Base-by-base conservation (phyloP, 2,797 vertebrate genomes). In the Lepus townsendii region DNA sequence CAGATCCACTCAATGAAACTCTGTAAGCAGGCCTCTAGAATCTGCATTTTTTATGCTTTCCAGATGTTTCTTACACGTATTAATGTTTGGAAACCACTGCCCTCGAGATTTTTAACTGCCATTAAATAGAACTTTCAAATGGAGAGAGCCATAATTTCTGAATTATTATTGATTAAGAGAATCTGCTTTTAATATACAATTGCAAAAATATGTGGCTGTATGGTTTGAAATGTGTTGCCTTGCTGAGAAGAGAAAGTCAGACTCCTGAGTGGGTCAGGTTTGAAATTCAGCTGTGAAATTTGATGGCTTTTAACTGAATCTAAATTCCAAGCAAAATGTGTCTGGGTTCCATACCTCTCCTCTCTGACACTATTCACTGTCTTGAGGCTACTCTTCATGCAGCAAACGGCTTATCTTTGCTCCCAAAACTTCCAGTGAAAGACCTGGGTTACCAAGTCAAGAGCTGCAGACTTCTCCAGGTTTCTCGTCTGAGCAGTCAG, bases 261-360 rank as follows among this genome's bases (percentile, higher is more conserved):
- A 87, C 20, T 90, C 35, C 4, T 77, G 38, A 60, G 52, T 62
- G 84, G 62, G 5, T 92, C 88, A 60, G 50, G 20, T 88, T 97
- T 96, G 83, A 96, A 92, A 95, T 96, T 96, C 75, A 93, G 71
- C 84, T 93, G 30, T 84, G 90, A 97, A 93, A 97, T 96, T 50
- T 65, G 93, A 89, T 91, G 95, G 62, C 93, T 73, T 96, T 92
- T 35, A 73, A 87, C 50, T 88, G 86, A 97, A 89, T 92, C 27
- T 94, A 83, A 91, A 82, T 87, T 72, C 57, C 22, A 76, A 76
- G 69, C 3, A 60, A 93, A 71, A 83, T 32, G 30, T 87, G 87
- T 93, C 57, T 89, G 69, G 66, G 76, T 42, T 77, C 68, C n/a
- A 60, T 30, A 30, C 14, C 47, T 20, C 62, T 63, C 38, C 4